A percentile compares a stretch with the other conserved stretches of the same genome.
Conservation (phyloP, 1,140 invertebrate genomes). For the Zaprionus gabonicus region DNA sequence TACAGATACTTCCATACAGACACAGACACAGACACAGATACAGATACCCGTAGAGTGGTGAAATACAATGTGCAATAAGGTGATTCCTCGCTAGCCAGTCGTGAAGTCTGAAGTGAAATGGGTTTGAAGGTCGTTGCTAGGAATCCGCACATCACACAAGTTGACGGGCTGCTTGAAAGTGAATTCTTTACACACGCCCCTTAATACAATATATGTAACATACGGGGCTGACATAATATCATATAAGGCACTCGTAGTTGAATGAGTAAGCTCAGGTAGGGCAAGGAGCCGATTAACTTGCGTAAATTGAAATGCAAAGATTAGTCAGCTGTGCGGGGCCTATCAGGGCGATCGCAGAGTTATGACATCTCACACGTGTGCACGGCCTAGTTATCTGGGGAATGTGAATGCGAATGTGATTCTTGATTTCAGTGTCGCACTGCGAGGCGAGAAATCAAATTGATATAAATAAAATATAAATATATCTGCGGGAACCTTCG, state of each 20-base stretch:
- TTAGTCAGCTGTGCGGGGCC: slow-evolving; percentile 3
- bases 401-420: neutral
- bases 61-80: slow-evolving; percentile 1
- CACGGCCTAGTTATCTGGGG: neutral
- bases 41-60: neutral
- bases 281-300: neutral
- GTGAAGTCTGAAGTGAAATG: neutral
- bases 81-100: neutral
- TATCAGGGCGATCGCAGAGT: neutral
- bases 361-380: slow-evolving; percentile 11
- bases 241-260: neutral
- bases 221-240: neutral
- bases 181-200: neutral
- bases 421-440: slow-evolving; percentile 9
- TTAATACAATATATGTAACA: neutral
- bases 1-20: neutral
- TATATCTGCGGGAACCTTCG: slow-evolving; percentile 49
- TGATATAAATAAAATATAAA: slow-evolving; percentile 34
- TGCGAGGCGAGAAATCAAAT: slow-evolving; percentile 26
- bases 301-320: neutral
- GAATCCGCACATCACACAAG: neutral
- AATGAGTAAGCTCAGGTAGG: neutral
- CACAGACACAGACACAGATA: neutral
- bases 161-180: neutral
- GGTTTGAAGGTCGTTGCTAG: slow-evolving; percentile 2